A percentile compares a stretch with the other conserved stretches of the same genome.
phyloP scores from a whole-genome alignment of 2,888 invertebrate species.

The Athrips mouffetella region DNA sequence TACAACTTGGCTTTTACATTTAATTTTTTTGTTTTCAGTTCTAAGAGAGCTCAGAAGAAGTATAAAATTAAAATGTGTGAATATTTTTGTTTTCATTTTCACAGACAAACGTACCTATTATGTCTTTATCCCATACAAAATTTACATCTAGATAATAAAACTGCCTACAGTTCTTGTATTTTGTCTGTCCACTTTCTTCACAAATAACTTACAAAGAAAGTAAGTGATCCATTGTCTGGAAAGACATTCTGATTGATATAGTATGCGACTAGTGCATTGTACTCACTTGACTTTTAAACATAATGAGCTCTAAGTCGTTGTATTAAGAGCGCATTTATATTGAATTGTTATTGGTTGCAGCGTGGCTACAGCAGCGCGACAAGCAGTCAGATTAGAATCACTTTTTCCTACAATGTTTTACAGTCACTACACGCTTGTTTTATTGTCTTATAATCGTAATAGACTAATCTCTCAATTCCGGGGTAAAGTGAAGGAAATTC shows the following conservation, averaged over 20 bases:
- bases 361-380: conserved; percentile 5
- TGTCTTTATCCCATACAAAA: too few relatives aligned
- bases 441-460: conserved; percentile 20
- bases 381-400: conserved; percentile 10
- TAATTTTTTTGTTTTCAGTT: too few relatives aligned
- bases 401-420: conserved; percentile 19
- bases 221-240: conserved; percentile 23
- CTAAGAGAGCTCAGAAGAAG: too few relatives aligned
- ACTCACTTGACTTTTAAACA: neutral
- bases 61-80: too few relatives aligned
- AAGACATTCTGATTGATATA: conserved; percentile 21
- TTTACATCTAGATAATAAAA: neutral
- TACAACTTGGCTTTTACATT: too few relatives aligned
- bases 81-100: too few relatives aligned
- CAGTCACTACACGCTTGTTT: conserved; percentile 16
- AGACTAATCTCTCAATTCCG: conserved; percentile 14
- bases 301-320: neutral
- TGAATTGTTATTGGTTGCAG: neutral
- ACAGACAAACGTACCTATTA: too few relatives aligned
- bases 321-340: neutral
- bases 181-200: conserved; percentile 6
- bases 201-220: conserved; percentile 22
- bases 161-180: neutral
- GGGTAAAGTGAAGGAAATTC: conserved; percentile 7
- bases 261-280: conserved; percentile 6